Conservation (phyloP, 2,113 vertebrate genomes). For the Symphodus melops region DNA sequence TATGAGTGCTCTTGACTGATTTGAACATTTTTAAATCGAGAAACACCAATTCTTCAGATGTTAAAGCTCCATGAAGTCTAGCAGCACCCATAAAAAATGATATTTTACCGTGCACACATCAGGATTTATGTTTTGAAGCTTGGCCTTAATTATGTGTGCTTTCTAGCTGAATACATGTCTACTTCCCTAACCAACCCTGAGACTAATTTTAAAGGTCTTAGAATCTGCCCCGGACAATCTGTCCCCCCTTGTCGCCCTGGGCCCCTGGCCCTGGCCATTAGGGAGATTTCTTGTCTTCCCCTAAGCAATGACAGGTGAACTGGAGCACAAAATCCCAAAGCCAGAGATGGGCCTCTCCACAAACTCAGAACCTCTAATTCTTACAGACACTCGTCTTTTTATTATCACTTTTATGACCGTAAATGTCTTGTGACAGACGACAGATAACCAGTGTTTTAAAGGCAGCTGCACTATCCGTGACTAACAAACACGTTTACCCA, state of each 20-base stretch:
- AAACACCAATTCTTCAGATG: slow-evolving; percentile 10
- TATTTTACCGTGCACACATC: slow-evolving; percentile 18
- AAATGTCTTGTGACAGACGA: slow-evolving; percentile 24
- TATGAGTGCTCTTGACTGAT: background rate
- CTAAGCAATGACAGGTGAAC: slow-evolving; percentile 79
- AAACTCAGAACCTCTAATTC: slow-evolving; percentile 44
- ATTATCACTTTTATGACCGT: slow-evolving; percentile 10
- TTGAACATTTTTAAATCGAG: background rate
- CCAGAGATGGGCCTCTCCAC: slow-evolving; percentile 40
- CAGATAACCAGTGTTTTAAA: slow-evolving; percentile 28
- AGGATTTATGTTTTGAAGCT: slow-evolving; percentile 43
- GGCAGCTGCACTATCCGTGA: background rate
- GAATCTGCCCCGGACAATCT: slow-evolving; percentile 60
- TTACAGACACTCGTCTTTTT: slow-evolving; percentile 44
- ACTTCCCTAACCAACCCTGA: slow-evolving; percentile 63
- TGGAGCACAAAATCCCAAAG: slow-evolving; percentile 76
- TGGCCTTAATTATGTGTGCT: slow-evolving; percentile 60
- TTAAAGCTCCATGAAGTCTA: slow-evolving; percentile 11
- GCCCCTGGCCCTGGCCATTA: slow-evolving; percentile 71
- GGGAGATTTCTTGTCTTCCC: slow-evolving; percentile 67
- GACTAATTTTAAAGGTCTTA: slow-evolving; percentile 65
- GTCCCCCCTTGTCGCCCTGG: slow-evolving; percentile 46
- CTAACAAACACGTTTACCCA: background rate
- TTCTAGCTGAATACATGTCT: slow-evolving; percentile 66
- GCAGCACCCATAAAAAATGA: slow-evolving; percentile 27